Conservation (phyloP, 92 coral and sea anemone genomes). For the Epizoanthus rinbou region DNA sequence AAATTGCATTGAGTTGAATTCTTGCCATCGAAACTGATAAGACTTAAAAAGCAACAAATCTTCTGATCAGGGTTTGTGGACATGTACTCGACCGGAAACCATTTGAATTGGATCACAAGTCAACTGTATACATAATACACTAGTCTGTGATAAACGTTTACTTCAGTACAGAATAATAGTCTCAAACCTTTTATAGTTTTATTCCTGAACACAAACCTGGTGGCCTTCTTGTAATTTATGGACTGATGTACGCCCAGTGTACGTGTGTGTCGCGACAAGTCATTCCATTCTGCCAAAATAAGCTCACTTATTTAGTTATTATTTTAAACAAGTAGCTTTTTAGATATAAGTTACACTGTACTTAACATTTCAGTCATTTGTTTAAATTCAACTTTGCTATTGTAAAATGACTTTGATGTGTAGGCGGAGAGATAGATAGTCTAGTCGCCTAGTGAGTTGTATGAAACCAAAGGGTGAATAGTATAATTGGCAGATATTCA, state of each 20-base stretch:
- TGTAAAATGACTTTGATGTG: not conserved
- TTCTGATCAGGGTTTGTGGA: not conserved
- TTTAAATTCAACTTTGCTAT: conserved; percentile 25
- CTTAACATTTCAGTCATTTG: conserved; percentile 21
- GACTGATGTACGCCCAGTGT: not conserved
- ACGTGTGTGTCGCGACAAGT: not conserved
- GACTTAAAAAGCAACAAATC: not conserved
- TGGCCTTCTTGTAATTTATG: too few species aligned
- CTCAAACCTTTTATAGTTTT: too few species aligned
- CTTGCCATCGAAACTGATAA: too few species aligned
- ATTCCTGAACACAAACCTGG: too few species aligned
- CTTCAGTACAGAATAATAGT: too few species aligned
- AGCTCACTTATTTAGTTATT: too few species aligned
- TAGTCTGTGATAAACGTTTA: too few species aligned
- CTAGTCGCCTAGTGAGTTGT: too few species aligned
- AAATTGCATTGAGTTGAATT: not conserved
- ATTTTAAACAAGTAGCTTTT: not conserved
- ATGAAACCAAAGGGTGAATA: too few species aligned
- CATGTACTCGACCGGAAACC: not conserved
- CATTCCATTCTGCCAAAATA: not conserved
- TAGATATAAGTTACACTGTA: conserved; percentile 3
- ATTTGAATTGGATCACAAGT: too few species aligned
- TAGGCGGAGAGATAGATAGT: not conserved
- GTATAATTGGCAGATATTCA: too few species aligned
- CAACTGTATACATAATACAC: too few species aligned